phyloP scores from a whole-genome alignment of 2,888 invertebrate genomes.

The Eupeodes luniger region DNA sequence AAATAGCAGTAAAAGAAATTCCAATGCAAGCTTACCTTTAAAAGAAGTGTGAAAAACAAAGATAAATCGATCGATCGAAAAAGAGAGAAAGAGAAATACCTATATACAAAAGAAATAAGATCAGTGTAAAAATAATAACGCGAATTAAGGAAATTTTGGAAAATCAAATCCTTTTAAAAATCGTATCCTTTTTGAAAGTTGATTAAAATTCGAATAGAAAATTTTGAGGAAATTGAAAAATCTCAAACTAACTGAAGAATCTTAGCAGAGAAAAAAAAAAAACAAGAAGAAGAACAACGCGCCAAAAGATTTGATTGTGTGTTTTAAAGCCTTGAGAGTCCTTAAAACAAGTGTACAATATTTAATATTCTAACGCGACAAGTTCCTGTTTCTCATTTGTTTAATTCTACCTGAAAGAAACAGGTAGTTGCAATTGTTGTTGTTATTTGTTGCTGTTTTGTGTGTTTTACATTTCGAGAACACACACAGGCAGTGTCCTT shows the following conservation, averaged over 20 bases:
- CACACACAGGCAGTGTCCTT: not conserved
- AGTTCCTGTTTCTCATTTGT: not conserved
- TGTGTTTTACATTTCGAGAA: not conserved
- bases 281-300: not conserved
- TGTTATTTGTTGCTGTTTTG: no score
- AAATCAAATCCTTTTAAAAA: not conserved
- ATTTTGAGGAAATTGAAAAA: not conserved
- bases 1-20: constrained; percentile 68
- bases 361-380: not conserved
- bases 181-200: no score
- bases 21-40: constrained; percentile 15
- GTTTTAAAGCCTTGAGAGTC: not conserved
- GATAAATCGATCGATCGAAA: not conserved
- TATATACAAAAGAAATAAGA: constrained; percentile 19
- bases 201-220: no score
- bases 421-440: constrained; percentile 22
- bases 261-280: not conserved
- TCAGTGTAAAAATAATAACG: constrained; percentile 16
- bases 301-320: not conserved
- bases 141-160: not conserved
- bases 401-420: not conserved
- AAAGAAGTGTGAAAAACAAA: constrained; percentile 21
- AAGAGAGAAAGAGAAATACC: not conserved
- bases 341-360: constrained; percentile 22
- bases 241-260: not conserved